A percentile compares a stretch with the other conserved stretches of the same genome.
Conservation (phyloP, 2,113 vertebrate genomes). For the Sigmodon hispidus region DNA sequence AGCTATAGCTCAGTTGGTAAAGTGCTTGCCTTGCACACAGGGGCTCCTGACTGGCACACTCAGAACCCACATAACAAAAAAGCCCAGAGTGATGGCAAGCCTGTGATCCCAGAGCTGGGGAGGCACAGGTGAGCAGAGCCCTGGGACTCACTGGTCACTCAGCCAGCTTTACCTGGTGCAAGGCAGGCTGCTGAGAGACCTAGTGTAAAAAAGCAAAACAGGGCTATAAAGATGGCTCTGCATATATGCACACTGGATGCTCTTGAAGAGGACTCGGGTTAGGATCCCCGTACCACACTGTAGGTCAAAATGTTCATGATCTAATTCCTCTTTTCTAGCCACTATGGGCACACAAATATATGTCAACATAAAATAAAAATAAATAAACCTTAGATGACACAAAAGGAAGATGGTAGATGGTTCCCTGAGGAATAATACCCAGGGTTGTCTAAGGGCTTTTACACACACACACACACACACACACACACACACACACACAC, state of each 20-base stretch:
- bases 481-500: not conserved
- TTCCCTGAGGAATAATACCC: not conserved
- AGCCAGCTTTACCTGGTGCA: too few relatives aligned
- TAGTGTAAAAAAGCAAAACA: not conserved
- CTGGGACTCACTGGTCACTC: not conserved
- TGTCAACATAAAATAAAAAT: not conserved
- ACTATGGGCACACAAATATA: not conserved
- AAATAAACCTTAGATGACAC: not conserved
- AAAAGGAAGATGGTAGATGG: not conserved
- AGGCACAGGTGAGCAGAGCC: not conserved
- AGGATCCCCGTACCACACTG: not conserved
- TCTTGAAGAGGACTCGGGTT: not conserved
- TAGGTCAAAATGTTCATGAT: too few relatives aligned
- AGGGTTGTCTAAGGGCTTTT: not conserved
- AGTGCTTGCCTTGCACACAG: not conserved
- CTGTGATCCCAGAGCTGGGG: not conserved
- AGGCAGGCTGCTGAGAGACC: not conserved
- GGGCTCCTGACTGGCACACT: not conserved
- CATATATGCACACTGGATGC: not conserved
- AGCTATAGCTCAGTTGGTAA: not conserved
- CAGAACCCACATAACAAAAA: not conserved
- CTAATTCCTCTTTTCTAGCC: not conserved
- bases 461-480: not conserved
- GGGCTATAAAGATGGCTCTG: not conserved
- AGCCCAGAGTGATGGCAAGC: not conserved